phyloP scores from a whole-genome alignment of 2,113 vertebrate species.

The Chamaea fasciata region DNA sequence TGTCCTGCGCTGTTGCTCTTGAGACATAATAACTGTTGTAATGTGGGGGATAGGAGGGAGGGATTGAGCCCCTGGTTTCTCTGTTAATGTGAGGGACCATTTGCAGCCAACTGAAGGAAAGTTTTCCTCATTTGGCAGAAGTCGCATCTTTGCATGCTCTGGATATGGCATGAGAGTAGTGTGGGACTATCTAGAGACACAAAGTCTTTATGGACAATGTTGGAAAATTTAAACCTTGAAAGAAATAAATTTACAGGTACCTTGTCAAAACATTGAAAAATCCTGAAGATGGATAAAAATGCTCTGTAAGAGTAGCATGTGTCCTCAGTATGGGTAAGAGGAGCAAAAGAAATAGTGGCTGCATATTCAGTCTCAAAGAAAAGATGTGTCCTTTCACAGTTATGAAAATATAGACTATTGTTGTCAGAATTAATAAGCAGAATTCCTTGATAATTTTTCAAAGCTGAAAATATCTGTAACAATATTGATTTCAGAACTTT shows the following conservation, averaged over 20 bases:
- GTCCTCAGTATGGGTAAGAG: background rate
- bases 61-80: background rate
- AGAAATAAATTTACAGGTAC: background rate
- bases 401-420: background rate
- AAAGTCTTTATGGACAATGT: background rate
- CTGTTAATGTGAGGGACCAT: background rate
- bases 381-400: background rate
- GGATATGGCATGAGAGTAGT: accelerated
- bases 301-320: accelerated
- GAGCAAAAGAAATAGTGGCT: background rate
- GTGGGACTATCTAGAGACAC: background rate
- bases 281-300: background rate
- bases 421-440: background rate
- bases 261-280: background rate
- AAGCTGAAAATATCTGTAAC: background rate
- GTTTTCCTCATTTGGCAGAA: background rate
- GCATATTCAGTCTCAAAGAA: background rate
- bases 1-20: background rate
- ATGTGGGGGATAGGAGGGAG: background rate
- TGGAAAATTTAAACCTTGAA: background rate
- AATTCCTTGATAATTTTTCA: background rate
- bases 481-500: background rate
- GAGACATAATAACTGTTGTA: background rate
- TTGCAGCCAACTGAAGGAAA: background rate
- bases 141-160: background rate